These are phyloP conservation scores for Dicrurus megarhynchus DNA, from an alignment of 2,113 vertebrate species.

Conservation along the genomic window DNA sequence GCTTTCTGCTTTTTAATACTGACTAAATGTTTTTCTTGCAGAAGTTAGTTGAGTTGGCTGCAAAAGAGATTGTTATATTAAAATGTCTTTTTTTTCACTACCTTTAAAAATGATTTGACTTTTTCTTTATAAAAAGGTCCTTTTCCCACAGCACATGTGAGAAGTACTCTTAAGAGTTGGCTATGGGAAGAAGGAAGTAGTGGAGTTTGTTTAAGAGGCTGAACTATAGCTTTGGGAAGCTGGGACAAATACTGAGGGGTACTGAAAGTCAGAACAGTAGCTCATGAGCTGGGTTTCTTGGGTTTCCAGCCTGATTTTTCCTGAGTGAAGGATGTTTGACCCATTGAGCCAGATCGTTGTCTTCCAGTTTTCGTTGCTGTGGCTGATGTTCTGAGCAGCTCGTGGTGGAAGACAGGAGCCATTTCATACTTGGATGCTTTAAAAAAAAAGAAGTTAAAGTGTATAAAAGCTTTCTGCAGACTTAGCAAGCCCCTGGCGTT, in stretches of 20 bases:
- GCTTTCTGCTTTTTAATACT: conserved; percentile 49
- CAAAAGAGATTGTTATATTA: conserved; percentile 1
- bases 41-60: neutral
- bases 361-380: neutral
- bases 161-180: neutral
- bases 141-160: neutral
- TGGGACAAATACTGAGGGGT: neutral
- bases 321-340: neutral
- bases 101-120: neutral
- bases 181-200: neutral
- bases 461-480: neutral
- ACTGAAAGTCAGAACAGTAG: neutral
- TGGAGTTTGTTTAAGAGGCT: neutral
- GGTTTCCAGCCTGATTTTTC: neutral
- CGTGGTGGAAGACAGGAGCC: neutral
- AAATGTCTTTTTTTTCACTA: neutral
- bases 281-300: neutral
- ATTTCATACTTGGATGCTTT: neutral
- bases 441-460: neutral
- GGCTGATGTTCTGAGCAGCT: neutral
- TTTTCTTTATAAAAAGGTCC: neutral
- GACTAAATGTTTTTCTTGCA: conserved; percentile 35
- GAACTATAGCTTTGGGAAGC: neutral
- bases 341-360: neutral
- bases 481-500: too few relatives aligned